Conservation (phyloP, 2,888 invertebrate species). For the Brenthis daphne region DNA sequence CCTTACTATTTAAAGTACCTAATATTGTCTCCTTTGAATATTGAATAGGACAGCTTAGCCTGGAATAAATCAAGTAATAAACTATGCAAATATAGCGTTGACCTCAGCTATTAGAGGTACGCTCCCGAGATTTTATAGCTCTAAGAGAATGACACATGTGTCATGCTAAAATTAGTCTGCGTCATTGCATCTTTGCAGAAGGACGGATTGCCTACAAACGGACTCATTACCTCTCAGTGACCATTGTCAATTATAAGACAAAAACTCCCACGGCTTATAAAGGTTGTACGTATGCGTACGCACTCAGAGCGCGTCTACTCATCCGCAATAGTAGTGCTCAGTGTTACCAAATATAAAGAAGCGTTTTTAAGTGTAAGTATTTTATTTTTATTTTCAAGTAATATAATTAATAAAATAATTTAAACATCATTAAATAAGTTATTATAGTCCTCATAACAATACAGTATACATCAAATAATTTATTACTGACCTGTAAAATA, state of each 20-base stretch:
- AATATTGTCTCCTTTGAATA: background rate
- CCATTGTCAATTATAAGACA: constrained; percentile 78
- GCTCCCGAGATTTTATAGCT: constrained; percentile 51
- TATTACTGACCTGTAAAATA: too few species aligned
- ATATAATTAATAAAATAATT: too few species aligned
- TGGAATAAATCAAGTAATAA: constrained; percentile 27
- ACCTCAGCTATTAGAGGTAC: constrained; percentile 30
- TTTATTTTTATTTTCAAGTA: too few species aligned
- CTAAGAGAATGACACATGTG: constrained; percentile 59
- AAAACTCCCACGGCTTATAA: constrained; percentile 81
- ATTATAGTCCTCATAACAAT: too few species aligned
- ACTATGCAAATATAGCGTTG: constrained; percentile 26
- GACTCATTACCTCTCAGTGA: constrained; percentile 76
- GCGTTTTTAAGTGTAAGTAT: constrained; percentile 5
- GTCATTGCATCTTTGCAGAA: constrained; percentile 71
- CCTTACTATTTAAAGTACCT: background rate
- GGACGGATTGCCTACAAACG: constrained; percentile 76
- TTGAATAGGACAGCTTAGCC: constrained; percentile 6
- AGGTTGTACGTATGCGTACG: constrained; percentile 65
- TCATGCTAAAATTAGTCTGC: constrained; percentile 62
- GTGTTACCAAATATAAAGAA: constrained; percentile 47
- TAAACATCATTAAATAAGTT: too few species aligned
- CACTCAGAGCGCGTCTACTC: constrained; percentile 75
- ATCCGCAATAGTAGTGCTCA: constrained; percentile 55
- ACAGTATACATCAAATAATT: too few species aligned